Evolutionary conservation across 2,113 vertebrate species (phyloP).

Genomic region (Corythornis cristatus): DNA sequence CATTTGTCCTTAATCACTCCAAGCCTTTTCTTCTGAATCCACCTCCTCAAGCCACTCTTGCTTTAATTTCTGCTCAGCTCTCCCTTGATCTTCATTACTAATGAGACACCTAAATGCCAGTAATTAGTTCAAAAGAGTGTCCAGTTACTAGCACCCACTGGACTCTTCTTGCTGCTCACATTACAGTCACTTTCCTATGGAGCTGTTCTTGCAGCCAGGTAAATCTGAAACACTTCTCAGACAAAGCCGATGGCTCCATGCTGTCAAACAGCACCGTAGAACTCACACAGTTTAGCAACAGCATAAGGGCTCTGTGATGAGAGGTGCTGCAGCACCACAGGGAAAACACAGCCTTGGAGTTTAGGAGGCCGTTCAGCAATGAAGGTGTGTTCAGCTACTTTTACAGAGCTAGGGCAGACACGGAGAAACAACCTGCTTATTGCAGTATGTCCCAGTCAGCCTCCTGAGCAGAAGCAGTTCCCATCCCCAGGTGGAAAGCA

Average conservation of each 20-base stretch:
- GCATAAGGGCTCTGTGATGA: neutral
- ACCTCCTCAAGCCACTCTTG: neutral
- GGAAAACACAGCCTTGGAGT: neutral
- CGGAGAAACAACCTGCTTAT: constrained; percentile 38
- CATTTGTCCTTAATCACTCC: neutral
- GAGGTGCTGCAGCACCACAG: neutral
- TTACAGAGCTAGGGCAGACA: constrained; percentile 17
- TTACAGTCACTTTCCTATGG: neutral
- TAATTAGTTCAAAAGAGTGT: neutral
- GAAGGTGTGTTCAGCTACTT: constrained; percentile 13
- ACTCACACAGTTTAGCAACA: neutral
- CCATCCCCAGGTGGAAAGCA: neutral
- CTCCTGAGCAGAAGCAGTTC: neutral
- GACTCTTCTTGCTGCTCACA: neutral
- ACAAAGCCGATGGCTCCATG: neutral
- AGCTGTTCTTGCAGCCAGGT: neutral
- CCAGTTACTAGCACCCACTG: neutral
- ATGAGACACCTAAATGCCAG: neutral
- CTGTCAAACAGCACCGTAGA: neutral
- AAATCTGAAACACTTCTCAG: neutral
- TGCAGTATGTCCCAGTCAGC: constrained; percentile 16
- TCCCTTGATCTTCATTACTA: neutral
- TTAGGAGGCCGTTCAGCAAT: neutral
- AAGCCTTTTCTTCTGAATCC: neutral
- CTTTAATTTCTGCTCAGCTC: neutral